phyloP scores from a whole-genome alignment of 1,140 invertebrate species.

The Drosophila watanabei region DNA sequence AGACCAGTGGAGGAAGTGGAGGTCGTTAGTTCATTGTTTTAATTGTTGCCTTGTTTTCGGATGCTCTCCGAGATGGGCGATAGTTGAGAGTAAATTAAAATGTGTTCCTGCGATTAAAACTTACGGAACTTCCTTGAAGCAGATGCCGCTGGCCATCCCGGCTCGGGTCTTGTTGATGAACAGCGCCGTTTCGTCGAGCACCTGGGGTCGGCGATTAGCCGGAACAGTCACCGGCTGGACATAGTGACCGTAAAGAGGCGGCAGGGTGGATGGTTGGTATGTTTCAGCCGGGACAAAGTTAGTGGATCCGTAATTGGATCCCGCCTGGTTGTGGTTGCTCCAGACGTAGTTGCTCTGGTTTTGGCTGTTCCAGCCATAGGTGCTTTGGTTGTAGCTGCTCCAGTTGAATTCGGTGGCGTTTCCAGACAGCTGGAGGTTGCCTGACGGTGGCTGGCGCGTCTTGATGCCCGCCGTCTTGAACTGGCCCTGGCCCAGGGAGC shows the following conservation, averaged over 20 bases:
- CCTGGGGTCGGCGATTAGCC: constrained; percentile 29
- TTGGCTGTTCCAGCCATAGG: constrained; percentile 23
- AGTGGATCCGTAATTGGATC: constrained; percentile 28
- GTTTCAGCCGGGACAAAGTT: constrained; percentile 69
- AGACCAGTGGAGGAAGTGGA: constrained; percentile 69
- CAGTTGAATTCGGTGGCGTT: constrained; percentile 44
- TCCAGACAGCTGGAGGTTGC: constrained; percentile 54
- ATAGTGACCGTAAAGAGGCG: constrained; percentile 45
- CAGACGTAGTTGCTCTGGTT: constrained; percentile 36
- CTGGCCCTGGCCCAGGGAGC: constrained; percentile 49
- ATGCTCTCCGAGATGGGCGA: constrained; percentile 30
- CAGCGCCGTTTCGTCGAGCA: constrained; percentile 73
- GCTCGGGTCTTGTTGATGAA: constrained; percentile 81
- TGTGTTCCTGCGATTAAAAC: constrained; percentile 57
- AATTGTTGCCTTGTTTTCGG: constrained; percentile 54
- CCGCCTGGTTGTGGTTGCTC: constrained; percentile 27
- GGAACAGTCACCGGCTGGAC: constrained; percentile 45
- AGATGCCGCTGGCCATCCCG: constrained; percentile 86
- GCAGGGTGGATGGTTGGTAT: constrained; percentile 50
- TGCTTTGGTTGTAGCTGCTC: constrained; percentile 31
- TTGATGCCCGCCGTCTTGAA: constrained; percentile 81
- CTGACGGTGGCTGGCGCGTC: constrained; percentile 67
- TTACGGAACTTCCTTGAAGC: constrained; percentile 87
- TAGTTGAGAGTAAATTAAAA: constrained; percentile 23
- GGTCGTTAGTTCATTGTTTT: constrained; percentile 70